These are phyloP conservation scores for Chelonus insularis DNA, from an alignment of 1,140 invertebrate species.

Conservation along the genomic window DNA sequence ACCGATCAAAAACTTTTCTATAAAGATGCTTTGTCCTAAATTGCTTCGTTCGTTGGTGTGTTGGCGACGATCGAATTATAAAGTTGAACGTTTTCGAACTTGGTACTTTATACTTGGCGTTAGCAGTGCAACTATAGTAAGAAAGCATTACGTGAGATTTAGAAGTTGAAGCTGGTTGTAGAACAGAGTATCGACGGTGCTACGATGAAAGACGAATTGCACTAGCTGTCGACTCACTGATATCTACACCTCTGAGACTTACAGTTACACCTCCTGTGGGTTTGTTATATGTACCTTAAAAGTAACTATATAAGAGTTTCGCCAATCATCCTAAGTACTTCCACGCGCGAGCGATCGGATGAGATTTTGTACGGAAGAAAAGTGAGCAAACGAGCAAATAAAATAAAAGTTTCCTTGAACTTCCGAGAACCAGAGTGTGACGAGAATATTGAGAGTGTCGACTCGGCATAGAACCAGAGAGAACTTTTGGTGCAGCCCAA, in stretches of 20 bases:
- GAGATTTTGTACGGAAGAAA: slow-evolving; percentile 14
- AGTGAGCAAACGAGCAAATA: slow-evolving; percentile 4
- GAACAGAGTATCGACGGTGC: slow-evolving; percentile 9
- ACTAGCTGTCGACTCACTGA: too few species aligned
- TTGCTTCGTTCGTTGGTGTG: slow-evolving; percentile 34
- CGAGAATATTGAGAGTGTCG: slow-evolving; percentile 27
- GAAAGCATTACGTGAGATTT: slow-evolving; percentile 50
- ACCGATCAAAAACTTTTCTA: slow-evolving; percentile 42
- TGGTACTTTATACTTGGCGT: slow-evolving; percentile 42
- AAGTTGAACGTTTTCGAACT: slow-evolving; percentile 56
- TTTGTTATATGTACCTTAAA: slow-evolving; percentile 35
- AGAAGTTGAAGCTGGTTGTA: slow-evolving; percentile 42
- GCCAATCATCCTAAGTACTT: slow-evolving; percentile 49
- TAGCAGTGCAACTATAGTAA: slow-evolving; percentile 36
- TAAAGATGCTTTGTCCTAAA: slow-evolving; percentile 41
- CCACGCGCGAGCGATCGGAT: slow-evolving; percentile 22
- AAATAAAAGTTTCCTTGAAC: slow-evolving; percentile 19
- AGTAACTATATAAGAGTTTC: slow-evolving; percentile 32
- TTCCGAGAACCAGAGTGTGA: slow-evolving; percentile 26
- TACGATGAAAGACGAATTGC: slow-evolving; percentile 3
- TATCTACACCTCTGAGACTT: too few species aligned
- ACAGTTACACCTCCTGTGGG: too few species aligned
- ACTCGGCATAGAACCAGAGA: background rate
- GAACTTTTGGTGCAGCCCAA: slow-evolving; percentile 7
- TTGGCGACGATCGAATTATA: slow-evolving; percentile 51